Percentiles rank a stretch among this genome's conserved stretches.
Conservation (phyloP, 2,888 invertebrate species). For the Caenorhabditis afra region DNA sequence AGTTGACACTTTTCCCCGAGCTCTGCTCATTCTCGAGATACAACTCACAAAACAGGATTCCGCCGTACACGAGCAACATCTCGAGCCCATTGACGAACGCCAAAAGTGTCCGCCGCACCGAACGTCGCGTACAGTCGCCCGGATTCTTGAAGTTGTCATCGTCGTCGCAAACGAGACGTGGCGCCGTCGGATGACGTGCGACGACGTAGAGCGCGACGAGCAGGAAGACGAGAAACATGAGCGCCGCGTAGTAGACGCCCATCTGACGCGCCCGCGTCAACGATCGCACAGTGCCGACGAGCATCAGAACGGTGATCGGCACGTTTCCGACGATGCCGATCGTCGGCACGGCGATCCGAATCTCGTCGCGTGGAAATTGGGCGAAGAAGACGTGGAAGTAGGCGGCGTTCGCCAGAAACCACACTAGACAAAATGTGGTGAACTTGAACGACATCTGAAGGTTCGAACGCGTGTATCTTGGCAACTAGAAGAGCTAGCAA, state of each 20-base stretch:
- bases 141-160: too few species aligned
- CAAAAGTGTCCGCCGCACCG: not conserved
- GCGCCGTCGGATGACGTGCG: not conserved
- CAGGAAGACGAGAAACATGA: slow-evolving; percentile 31
- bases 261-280: slow-evolving; percentile 10
- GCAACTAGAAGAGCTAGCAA: too few species aligned
- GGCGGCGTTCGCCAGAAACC: slow-evolving; percentile 29
- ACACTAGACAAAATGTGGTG: slow-evolving; percentile 12
- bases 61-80: slow-evolving; percentile 27
- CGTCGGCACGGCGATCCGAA: slow-evolving; percentile 22
- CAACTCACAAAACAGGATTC: slow-evolving; percentile 30
- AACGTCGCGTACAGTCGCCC: not conserved
- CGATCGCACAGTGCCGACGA: slow-evolving; percentile 16
- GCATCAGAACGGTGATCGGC: slow-evolving; percentile 20
- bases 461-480: too few species aligned
- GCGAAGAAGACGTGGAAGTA: slow-evolving; percentile 33
- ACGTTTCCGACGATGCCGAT: slow-evolving; percentile 22
- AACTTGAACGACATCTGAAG: slow-evolving; percentile 29
- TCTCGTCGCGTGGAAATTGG: slow-evolving; percentile 14
- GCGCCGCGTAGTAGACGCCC: slow-evolving; percentile 22
- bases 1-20: too few species aligned
- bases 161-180: slow-evolving; percentile 9
- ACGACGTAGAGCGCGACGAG: slow-evolving; percentile 7
- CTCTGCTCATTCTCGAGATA: too few species aligned
- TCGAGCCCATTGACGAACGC: slow-evolving; percentile 28